Percentiles rank a stretch among this genome's conserved stretches.
Conservation (phyloP, 2,888 invertebrate genomes). For the Amphiduros pacificus region DNA sequence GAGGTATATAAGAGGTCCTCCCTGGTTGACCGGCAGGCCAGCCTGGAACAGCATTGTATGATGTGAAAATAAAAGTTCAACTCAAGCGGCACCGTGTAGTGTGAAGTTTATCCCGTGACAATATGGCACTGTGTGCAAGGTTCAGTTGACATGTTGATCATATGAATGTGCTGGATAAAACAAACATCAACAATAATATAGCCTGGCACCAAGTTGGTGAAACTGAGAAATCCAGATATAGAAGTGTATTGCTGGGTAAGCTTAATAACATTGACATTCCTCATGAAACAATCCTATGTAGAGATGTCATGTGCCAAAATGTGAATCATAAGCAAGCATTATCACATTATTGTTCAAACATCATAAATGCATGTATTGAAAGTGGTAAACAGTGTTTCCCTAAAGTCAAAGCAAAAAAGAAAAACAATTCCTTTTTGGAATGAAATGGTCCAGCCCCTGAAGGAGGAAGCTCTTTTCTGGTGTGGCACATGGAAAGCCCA, state of each 20-base stretch:
- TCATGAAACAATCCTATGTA: neutral
- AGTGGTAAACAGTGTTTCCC: neutral
- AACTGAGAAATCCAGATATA: neutral
- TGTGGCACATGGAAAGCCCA: neutral
- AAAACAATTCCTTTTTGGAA: neutral
- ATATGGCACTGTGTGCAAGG: too few relatives aligned
- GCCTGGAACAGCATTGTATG: too few relatives aligned
- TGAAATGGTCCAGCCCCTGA: neutral
- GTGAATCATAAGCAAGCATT: neutral
- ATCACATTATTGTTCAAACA: neutral
- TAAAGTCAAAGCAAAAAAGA: neutral
- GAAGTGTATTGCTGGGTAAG: neutral
- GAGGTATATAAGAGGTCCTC: too few relatives aligned
- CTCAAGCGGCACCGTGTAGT: too few relatives aligned
- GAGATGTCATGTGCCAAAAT: neutral
- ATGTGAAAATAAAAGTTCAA: too few relatives aligned
- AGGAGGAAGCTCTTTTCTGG: neutral
- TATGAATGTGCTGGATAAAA: too few relatives aligned
- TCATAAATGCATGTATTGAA: neutral
- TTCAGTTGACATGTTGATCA: too few relatives aligned
- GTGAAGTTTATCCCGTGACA: too few relatives aligned
- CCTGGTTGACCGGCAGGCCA: too few relatives aligned
- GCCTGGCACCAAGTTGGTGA: neutral
- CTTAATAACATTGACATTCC: neutral
- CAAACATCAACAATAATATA: neutral